Evolutionary conservation across 2,113 vertebrate genomes (phyloP).

Genomic region (Meleagris gallopavo): DNA sequence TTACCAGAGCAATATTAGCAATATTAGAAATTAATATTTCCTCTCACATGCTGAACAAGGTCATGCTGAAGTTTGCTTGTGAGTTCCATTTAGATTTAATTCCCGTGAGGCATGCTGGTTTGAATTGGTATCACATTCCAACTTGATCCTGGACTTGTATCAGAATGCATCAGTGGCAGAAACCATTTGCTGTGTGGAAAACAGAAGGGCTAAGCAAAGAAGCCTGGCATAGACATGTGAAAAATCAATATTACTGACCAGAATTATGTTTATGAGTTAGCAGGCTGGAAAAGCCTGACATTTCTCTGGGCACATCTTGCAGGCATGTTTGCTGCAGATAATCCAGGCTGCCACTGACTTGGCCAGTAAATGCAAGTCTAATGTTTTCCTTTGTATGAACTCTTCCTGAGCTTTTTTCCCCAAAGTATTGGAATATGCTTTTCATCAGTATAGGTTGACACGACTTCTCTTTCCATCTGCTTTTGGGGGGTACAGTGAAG

Average conservation of each 20-base stretch:
- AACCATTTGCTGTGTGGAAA: background rate
- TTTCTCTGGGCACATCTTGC: background rate
- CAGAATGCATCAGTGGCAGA: background rate
- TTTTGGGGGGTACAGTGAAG: background rate
- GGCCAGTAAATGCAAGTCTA: background rate
- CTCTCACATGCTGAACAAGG: background rate
- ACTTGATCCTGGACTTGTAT: background rate
- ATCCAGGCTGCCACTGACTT: constrained; percentile 1
- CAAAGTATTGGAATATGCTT: background rate
- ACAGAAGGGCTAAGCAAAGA: background rate
- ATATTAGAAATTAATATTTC: background rate
- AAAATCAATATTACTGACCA: background rate
- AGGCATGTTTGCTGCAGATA: constrained; percentile 21
- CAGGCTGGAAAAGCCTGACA: background rate
- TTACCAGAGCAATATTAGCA: background rate
- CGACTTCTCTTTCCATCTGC: constrained; percentile 19
- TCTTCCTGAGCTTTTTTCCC: background rate
- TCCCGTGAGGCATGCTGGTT: background rate
- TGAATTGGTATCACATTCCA: background rate
- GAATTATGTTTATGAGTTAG: background rate
- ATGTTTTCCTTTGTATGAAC: constrained; percentile 27
- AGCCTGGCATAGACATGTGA: background rate
- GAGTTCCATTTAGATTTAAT: background rate
- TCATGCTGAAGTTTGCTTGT: background rate
- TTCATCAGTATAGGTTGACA: constrained; percentile 35